Evolutionary conservation across 2,797 vertebrate genomes (phyloP), one percentile per base, ranked within the genome.

Genomic region (Denticeps clupeoides): DNA sequence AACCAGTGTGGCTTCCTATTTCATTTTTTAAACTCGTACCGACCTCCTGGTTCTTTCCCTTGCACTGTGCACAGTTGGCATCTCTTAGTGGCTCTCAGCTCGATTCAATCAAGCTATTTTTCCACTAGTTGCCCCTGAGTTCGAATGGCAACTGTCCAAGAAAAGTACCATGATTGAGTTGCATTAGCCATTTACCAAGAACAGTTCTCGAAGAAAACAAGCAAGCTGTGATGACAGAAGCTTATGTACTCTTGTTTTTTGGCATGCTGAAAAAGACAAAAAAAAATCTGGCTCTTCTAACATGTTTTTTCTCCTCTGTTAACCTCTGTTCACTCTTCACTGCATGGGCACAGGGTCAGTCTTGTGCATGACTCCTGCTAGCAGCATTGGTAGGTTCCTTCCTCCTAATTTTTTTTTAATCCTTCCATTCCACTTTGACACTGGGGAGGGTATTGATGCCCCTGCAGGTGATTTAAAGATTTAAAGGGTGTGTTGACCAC

Each of bases 311-410:
- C 83, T 79, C 79, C 81, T 86, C 82, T 85, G 82, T 88, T 80
- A 84, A 88, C 82, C 81, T 83, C 74, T 83, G 32, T 78, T 74
- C 82, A 85, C 77, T 81, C 84, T 75, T 77, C 75, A 72, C 87
- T 85, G 86, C 80, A 83, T 88, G 77, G 76, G 80, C 51, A 67
- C 86, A 99, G 95, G 93, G 81, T 97, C 95, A 83, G 88, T 99
- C 79, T 91, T 98, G 63, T 99, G 95, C 88, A 97, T 99, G 93
- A 83, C 89, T 86, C 91, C 95, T 69, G 83, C 84, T 85, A 92
- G 89, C 86, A 87, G 85, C 83, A 81, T 96, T 79, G 93, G 93
- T 99, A 97, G 87, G 95, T 97, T 72, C 70, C 11, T 18, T 37
- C 11, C 33, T 40, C 46, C 31, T 45, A 15, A 24, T 25, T 25